phyloP scores from a whole-genome alignment of 2,113 vertebrate genomes.

The Notechis scutatus region DNA sequence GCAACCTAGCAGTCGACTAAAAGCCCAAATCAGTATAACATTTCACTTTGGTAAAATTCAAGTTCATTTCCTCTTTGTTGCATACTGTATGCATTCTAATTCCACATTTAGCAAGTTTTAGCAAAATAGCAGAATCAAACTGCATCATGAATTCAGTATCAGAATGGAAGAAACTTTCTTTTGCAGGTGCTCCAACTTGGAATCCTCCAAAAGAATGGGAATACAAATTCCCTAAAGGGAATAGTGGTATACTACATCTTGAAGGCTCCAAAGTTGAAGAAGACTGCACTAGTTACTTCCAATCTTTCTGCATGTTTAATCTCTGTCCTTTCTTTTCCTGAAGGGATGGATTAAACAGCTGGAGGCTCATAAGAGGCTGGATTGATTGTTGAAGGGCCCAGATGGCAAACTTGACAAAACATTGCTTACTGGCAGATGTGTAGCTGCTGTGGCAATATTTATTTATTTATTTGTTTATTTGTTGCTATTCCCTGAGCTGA shows the following conservation, averaged over 20 bases:
- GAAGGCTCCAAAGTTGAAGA: not conserved
- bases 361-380: conserved; percentile 43
- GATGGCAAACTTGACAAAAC: conserved; percentile 57
- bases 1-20: not conserved
- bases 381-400: conserved; percentile 47
- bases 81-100: not conserved
- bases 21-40: not conserved
- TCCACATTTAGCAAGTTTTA: not conserved
- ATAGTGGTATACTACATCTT: not conserved
- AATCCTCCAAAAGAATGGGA: not conserved
- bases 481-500: conserved; percentile 28
- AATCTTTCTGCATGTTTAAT: conserved; percentile 26
- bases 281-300: conserved; percentile 5
- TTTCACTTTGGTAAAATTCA: not conserved
- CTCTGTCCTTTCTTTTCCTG: conserved; percentile 33
- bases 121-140: not conserved
- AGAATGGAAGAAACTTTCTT: not conserved
- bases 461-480: conserved; percentile 23
- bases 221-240: not conserved
- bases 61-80: too few species aligned
- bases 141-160: not conserved
- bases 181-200: not conserved
- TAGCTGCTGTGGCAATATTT: conserved; percentile 35
- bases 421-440: conserved; percentile 49
- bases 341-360: conserved; percentile 48